These are phyloP conservation scores for Drosophila trapezifrons DNA, from an alignment of 1,140 invertebrate species.

Conservation along the genomic window DNA sequence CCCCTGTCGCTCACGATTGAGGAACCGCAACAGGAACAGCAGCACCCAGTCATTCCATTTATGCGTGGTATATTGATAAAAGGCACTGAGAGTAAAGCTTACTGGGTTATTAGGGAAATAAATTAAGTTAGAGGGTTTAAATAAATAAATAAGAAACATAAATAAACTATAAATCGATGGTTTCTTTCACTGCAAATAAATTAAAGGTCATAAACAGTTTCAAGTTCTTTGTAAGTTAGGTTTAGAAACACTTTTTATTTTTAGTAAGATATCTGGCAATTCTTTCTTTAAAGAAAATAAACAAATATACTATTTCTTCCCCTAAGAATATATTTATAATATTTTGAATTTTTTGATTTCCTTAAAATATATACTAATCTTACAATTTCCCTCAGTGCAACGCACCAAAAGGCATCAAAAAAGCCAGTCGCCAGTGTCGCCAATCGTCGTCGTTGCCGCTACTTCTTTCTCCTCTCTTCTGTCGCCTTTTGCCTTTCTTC, in stretches of 20 bases:
- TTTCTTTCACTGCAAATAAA: too few relatives aligned
- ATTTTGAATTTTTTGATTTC: too few relatives aligned
- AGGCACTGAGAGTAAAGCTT: slow-evolving; percentile 27
- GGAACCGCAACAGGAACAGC: slow-evolving; percentile 49
- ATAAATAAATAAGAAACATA: not conserved
- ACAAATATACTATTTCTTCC: not conserved
- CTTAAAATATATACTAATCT: not conserved
- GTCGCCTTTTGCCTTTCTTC: slow-evolving; percentile 39
- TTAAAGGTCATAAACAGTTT: too few relatives aligned
- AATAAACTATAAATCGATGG: not conserved
- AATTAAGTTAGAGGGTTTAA: not conserved
- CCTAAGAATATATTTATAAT: too few relatives aligned
- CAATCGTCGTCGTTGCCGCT: slow-evolving; percentile 43
- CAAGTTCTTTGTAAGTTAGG: too few relatives aligned
- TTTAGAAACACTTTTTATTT: not conserved
- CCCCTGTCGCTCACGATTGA: slow-evolving; percentile 33
- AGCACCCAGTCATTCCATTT: slow-evolving; percentile 59
- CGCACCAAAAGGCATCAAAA: slow-evolving; percentile 50
- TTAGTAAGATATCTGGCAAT: not conserved
- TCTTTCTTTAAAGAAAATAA: not conserved
- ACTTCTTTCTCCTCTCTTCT: slow-evolving; percentile 27
- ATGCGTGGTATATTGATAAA: slow-evolving; percentile 64
- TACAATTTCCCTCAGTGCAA: slow-evolving; percentile 26
- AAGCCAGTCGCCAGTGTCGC: slow-evolving; percentile 47
- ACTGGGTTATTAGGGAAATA: not conserved